Conservation (phyloP, 2,888 invertebrate species). For the Pammene aurita region DNA sequence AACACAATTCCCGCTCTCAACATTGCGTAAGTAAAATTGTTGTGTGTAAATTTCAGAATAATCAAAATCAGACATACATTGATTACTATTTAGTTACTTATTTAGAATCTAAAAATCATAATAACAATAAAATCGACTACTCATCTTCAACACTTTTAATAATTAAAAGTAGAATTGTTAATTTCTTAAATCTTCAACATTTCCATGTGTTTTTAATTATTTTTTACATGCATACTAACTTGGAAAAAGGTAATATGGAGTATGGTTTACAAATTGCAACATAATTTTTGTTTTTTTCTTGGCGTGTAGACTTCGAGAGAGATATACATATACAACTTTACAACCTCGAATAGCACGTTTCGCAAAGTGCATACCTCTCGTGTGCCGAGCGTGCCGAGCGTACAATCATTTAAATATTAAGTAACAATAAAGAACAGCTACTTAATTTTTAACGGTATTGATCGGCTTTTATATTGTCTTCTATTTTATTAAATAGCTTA, state of each 20-base stretch:
- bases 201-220: not conserved
- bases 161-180: not conserved
- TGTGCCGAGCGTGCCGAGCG: too few relatives aligned
- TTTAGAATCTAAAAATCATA: too few relatives aligned
- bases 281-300: not conserved
- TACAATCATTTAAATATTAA: too few relatives aligned
- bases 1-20: not conserved
- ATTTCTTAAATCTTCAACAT: not conserved
- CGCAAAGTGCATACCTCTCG: too few relatives aligned
- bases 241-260: conserved; percentile 14
- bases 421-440: too few relatives aligned
- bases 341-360: not conserved
- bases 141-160: too few relatives aligned
- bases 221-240: conserved; percentile 27
- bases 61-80: conserved; percentile 1
- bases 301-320: not conserved
- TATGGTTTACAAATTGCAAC: not conserved
- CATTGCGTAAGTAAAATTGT: conserved; percentile 8
- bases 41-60: not conserved
- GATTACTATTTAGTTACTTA: too few relatives aligned
- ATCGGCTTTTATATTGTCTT: too few relatives aligned
- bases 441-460: too few relatives aligned
- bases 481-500: too few relatives aligned
- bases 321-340: too few relatives aligned
- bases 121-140: not conserved